Conservation (phyloP, 2,888 invertebrate genomes). For the Tetrapedia diversipes region DNA sequence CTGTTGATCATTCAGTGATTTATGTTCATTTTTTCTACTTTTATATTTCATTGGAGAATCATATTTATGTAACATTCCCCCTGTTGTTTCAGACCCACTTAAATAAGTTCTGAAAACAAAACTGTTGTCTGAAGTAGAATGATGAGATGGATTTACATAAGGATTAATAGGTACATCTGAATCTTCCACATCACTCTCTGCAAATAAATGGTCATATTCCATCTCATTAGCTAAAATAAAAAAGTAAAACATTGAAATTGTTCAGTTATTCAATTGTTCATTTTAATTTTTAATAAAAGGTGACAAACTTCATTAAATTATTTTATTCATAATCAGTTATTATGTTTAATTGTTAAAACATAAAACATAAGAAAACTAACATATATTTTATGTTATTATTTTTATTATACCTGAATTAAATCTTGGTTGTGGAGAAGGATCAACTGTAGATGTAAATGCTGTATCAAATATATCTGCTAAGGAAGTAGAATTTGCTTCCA, state of each 20-base stretch:
- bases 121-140: constrained; percentile 66
- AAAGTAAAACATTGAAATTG: background rate
- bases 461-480: constrained; percentile 87
- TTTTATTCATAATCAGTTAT: background rate
- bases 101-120: constrained; percentile 72
- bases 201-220: constrained; percentile 87
- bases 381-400: background rate
- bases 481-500: constrained; percentile 82
- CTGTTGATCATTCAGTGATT: constrained; percentile 65
- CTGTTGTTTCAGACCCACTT: constrained; percentile 61
- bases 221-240: constrained; percentile 84
- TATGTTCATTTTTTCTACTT: constrained; percentile 69
- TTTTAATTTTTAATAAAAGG: background rate
- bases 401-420: constrained; percentile 76
- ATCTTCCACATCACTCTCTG: constrained; percentile 87
- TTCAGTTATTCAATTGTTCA: background rate
- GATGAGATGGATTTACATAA: constrained; percentile 71
- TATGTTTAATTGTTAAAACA: background rate
- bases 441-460: constrained; percentile 86
- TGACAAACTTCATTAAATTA: background rate
- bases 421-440: constrained; percentile 80
- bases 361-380: background rate
- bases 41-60: constrained; percentile 67
- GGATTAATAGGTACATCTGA: constrained; percentile 78
- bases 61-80: constrained; percentile 64